Percentiles rank a stretch among this genome's conserved stretches.
phyloP scores from a whole-genome alignment of 1,140 invertebrate species.

The Pseudobourletiella spinata region DNA sequence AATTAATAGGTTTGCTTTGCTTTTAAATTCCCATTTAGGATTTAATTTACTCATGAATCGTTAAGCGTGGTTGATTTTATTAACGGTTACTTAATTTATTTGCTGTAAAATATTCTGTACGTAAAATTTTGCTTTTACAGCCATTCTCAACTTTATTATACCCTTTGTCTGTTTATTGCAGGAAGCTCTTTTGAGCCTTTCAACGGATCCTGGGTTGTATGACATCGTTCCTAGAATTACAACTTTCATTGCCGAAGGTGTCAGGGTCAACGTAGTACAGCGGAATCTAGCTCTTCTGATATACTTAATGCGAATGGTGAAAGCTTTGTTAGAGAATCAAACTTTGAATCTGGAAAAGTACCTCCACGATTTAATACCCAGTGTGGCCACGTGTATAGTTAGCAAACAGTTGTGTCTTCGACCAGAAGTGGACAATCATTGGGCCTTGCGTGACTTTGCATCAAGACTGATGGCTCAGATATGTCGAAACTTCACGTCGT shows the following conservation, averaged over 20 bases:
- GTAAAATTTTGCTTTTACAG: too few species aligned
- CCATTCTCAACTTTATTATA: too few species aligned
- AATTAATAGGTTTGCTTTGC: too few species aligned
- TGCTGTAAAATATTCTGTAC: too few species aligned
- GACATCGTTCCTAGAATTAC: slow-evolving; percentile 97
- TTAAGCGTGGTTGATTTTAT: too few species aligned
- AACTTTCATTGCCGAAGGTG: slow-evolving; percentile 96
- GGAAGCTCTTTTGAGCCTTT: slow-evolving; percentile 91
- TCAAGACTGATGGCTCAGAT: slow-evolving; percentile 88
- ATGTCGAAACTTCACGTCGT: slow-evolving; percentile 92
- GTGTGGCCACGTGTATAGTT: slow-evolving; percentile 93
- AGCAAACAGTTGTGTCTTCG: slow-evolving; percentile 89
- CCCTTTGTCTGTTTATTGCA: slow-evolving; percentile 38
- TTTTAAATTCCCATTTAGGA: too few species aligned
- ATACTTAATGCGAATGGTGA: slow-evolving; percentile 98
- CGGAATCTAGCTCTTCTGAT: slow-evolving; percentile 96
- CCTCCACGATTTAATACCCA: slow-evolving; percentile 93
- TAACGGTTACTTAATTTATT: too few species aligned
- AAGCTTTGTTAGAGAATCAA: slow-evolving; percentile 87
- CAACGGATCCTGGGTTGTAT: slow-evolving; percentile 93
- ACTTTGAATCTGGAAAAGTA: slow-evolving; percentile 96
- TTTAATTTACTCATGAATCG: too few species aligned
- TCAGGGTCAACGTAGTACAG: slow-evolving; percentile 95
- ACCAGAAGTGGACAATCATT: slow-evolving; percentile 96
- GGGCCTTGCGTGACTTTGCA: slow-evolving; percentile 95